Percentiles rank a stretch among this genome's conserved stretches.
phyloP scores from a whole-genome alignment of 1,140 invertebrate genomes.

The Anastrepha ludens region DNA sequence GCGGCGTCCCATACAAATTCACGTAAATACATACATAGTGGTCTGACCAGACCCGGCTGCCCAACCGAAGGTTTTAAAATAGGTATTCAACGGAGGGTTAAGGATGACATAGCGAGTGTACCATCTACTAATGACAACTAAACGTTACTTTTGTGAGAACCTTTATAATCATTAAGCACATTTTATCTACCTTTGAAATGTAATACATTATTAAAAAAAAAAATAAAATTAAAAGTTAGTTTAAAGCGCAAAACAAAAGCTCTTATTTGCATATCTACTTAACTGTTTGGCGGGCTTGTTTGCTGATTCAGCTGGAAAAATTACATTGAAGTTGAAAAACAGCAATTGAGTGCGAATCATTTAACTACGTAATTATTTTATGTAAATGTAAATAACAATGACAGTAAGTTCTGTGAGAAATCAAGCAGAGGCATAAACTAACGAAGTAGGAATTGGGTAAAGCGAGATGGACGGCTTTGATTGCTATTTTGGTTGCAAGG shows the following conservation, averaged over 20 bases:
- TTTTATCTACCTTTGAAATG: too few species aligned
- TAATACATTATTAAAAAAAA: neutral
- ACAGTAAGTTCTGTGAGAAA: neutral
- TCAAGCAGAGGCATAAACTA: too few species aligned
- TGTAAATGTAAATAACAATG: constrained; percentile 10
- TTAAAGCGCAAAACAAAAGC: neutral
- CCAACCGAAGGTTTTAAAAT: too few species aligned
- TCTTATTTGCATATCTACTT: constrained; percentile 19
- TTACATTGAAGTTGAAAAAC: constrained; percentile 3
- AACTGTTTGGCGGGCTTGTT: constrained; percentile 12
- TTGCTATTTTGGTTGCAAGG: neutral
- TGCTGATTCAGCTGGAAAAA: neutral
- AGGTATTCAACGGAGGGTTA: too few species aligned
- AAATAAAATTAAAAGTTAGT: neutral
- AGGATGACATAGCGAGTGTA: too few species aligned
- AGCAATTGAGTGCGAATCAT: constrained; percentile 28
- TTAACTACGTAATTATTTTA: constrained; percentile 7
- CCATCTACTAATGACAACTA: too few species aligned
- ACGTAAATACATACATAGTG: too few species aligned
- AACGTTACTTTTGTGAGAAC: too few species aligned
- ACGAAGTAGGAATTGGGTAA: too few species aligned
- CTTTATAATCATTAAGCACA: too few species aligned
- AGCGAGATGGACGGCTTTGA: neutral
- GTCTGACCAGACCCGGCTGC: too few species aligned
- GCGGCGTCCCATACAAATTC: too few species aligned